A percentile compares a stretch with the other conserved stretches of the same genome.
phyloP scores from a whole-genome alignment of 2,113 vertebrate species.

The Lota lota region DNA sequence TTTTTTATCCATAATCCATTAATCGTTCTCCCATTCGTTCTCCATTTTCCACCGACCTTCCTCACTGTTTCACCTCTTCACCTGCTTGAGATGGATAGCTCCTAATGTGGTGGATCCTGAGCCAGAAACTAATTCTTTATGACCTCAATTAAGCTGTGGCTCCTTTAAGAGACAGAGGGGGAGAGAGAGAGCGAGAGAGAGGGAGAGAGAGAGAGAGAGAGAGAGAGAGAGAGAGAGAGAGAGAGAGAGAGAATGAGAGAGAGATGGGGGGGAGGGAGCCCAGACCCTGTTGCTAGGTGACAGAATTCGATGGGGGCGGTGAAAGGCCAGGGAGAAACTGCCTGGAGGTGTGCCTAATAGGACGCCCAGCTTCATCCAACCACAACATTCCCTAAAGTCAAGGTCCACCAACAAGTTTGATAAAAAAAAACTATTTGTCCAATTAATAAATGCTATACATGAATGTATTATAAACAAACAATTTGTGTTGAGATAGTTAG shows the following conservation, averaged over 20 bases:
- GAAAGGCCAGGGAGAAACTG: slow-evolving; percentile 45
- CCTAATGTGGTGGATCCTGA: slow-evolving; percentile 6
- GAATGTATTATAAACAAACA: not conserved
- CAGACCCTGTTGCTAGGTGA: slow-evolving; percentile 72
- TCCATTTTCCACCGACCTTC: not conserved
- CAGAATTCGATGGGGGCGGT: slow-evolving; percentile 22
- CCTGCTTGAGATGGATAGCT: slow-evolving; percentile 13
- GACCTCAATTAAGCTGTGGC: slow-evolving; percentile 27
- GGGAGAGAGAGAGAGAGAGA: no score
- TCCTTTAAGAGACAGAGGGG: slow-evolving; percentile 52
- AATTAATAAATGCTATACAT: not conserved
- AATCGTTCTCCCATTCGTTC: no score
- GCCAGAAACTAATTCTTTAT: slow-evolving; percentile 20
- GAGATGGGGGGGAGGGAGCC: slow-evolving; percentile 13
- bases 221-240: no score
- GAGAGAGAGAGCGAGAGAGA: no score
- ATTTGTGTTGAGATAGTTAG: no score
- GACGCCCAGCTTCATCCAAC: slow-evolving; percentile 50
- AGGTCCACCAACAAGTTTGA: slow-evolving; percentile 18
- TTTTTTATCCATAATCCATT: no score
- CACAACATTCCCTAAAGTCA: slow-evolving; percentile 11
- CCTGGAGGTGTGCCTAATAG: slow-evolving; percentile 25
- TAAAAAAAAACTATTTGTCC: not conserved
- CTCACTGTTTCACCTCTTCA: slow-evolving; percentile 9
- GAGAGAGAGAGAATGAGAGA: no score